phyloP scores from a whole-genome alignment of 2,113 vertebrate genomes.

The Prionailurus viverrinus region DNA sequence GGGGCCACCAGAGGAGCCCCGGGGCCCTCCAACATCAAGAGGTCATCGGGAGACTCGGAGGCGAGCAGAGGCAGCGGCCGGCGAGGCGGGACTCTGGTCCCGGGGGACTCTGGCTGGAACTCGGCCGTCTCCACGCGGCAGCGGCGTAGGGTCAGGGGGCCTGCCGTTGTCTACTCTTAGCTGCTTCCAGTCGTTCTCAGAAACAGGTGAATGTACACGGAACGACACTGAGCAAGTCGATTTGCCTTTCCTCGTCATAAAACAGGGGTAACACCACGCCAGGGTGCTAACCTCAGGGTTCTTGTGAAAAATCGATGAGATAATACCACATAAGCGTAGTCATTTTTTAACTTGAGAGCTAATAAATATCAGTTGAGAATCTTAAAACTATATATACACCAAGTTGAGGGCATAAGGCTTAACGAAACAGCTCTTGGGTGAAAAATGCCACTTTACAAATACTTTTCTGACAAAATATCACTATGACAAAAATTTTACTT shows the following conservation, averaged over 20 bases:
- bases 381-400: not conserved
- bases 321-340: not conserved
- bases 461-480: not conserved
- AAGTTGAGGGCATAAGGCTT: not conserved
- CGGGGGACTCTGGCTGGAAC: not conserved
- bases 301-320: not conserved
- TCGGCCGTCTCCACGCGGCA: not conserved
- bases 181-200: not conserved
- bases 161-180: not conserved
- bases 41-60: not conserved
- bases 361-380: not conserved
- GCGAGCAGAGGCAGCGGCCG: no score
- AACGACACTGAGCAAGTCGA: not conserved
- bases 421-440: not conserved
- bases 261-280: not conserved
- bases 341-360: not conserved
- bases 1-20: not conserved
- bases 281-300: not conserved
- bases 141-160: no score
- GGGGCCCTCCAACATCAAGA: not conserved
- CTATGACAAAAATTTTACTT: not conserved
- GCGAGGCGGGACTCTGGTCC: accelerated
- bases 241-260: not conserved
- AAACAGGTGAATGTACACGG: not conserved
- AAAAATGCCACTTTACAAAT: not conserved